Conservation (phyloP, 2,113 vertebrate genomes). For the Vulpes lagopus region DNA sequence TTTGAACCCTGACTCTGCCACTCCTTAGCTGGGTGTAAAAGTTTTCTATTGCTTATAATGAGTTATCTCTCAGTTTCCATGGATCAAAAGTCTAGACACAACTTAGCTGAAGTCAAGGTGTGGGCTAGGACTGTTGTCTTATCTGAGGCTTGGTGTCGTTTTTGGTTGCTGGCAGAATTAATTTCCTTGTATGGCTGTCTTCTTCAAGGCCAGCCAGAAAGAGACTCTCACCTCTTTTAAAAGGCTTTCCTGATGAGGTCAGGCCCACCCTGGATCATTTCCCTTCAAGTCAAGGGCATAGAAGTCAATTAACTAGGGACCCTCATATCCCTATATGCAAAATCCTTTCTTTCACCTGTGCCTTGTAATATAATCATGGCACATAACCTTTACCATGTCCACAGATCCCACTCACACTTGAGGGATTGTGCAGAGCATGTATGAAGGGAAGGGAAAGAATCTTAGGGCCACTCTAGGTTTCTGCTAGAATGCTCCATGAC, state of each 20-base stretch:
- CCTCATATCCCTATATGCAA: background rate
- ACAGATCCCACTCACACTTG: background rate
- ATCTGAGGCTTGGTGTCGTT: background rate
- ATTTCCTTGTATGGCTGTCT: background rate
- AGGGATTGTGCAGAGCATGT: background rate
- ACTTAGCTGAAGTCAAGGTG: background rate
- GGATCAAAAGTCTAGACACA: background rate
- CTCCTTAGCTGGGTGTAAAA: background rate
- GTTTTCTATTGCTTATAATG: background rate
- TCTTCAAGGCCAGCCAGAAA: background rate
- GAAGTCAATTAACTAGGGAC: slow-evolving; percentile 16
- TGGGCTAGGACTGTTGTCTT: background rate
- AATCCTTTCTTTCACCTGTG: background rate
- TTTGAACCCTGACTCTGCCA: background rate
- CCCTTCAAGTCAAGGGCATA: slow-evolving; percentile 28
- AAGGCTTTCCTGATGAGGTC: background rate
- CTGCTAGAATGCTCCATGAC: background rate
- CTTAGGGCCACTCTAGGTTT: background rate
- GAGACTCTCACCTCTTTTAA: background rate
- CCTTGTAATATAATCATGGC: background rate
- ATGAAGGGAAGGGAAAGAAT: background rate
- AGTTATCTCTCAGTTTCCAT: background rate
- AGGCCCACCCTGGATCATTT: background rate
- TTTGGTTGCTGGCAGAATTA: background rate
- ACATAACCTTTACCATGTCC: background rate